Evolutionary conservation across 2,888 invertebrate genomes (phyloP).

Genomic region (Leptinotarsa rubiginosa): DNA sequence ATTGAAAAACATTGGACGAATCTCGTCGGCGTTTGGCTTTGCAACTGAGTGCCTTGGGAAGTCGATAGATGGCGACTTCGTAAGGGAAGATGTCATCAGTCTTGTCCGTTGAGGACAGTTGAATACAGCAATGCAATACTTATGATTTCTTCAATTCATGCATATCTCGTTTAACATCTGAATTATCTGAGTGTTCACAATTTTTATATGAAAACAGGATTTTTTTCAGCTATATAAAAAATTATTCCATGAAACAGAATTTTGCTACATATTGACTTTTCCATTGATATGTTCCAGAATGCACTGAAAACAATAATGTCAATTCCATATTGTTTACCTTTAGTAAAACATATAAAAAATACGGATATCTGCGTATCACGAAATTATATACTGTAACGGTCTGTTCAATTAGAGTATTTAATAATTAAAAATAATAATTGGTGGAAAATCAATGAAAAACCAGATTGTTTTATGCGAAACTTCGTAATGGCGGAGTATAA

Average conservation of each 20-base stretch:
- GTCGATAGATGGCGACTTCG: too few relatives aligned
- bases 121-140: too few relatives aligned
- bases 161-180: too few relatives aligned
- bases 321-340: conserved; percentile 23
- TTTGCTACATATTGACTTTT: neutral
- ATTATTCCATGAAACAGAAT: neutral
- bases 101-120: too few relatives aligned
- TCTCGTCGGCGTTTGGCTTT: too few relatives aligned
- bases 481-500: conserved; percentile 44
- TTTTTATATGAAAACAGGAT: too few relatives aligned
- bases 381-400: conserved; percentile 43
- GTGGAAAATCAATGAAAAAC: conserved; percentile 49
- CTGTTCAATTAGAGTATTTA: conserved; percentile 52
- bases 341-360: conserved; percentile 23
- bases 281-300: neutral
- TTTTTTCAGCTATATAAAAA: neutral
- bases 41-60: too few relatives aligned
- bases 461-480: conserved; percentile 39
- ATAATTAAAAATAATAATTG: conserved; percentile 56
- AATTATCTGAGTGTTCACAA: too few relatives aligned
- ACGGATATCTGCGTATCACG: conserved; percentile 22
- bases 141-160: too few relatives aligned
- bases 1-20: too few relatives aligned
- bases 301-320: conserved; percentile 1
- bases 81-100: too few relatives aligned